Conservation (phyloP, 2,797 vertebrate genomes). For the Enteromius anoplus region DNA sequence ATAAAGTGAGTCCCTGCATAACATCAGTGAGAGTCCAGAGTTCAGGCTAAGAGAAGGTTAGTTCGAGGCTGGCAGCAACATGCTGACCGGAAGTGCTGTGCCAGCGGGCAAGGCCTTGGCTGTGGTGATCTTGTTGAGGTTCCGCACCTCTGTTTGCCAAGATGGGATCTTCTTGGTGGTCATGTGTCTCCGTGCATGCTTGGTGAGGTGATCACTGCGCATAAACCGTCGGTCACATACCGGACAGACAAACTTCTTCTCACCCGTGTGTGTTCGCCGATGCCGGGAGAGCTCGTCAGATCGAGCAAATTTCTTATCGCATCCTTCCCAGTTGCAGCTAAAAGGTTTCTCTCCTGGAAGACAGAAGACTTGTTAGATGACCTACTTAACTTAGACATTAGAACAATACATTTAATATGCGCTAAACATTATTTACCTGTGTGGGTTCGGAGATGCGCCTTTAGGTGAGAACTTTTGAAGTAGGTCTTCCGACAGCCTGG, state of each 20-base stretch:
- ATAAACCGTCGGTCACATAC: constrained; percentile 96
- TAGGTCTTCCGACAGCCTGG: constrained; percentile 96
- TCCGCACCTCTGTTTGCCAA: constrained; percentile 92
- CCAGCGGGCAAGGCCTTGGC: constrained; percentile 73
- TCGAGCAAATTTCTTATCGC: constrained; percentile 95
- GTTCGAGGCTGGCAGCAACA: constrained; percentile 76
- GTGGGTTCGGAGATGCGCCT: constrained; percentile 97
- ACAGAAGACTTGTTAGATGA: constrained; percentile 50
- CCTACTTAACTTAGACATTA: background rate
- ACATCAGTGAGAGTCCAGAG: constrained; percentile 49
- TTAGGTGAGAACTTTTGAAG: constrained; percentile 99
- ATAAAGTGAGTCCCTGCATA: constrained; percentile 64
- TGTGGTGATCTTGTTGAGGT: constrained; percentile 80
- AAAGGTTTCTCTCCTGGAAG: constrained; percentile 94
- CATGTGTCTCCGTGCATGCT: constrained; percentile 95
- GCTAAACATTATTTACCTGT: constrained; percentile 81
- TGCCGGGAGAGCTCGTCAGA: constrained; percentile 97
- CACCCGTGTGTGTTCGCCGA: constrained; percentile 93
- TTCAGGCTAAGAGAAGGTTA: constrained; percentile 65
- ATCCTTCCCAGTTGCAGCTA: constrained; percentile 95
- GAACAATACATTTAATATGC: background rate
- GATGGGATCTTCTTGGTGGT: constrained; percentile 90
- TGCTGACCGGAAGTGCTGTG: constrained; percentile 73
- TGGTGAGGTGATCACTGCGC: constrained; percentile 97
- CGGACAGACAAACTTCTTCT: constrained; percentile 95